Evolutionary conservation across 2,113 vertebrate species (phyloP).

Genomic region (Pitta sordida): DNA sequence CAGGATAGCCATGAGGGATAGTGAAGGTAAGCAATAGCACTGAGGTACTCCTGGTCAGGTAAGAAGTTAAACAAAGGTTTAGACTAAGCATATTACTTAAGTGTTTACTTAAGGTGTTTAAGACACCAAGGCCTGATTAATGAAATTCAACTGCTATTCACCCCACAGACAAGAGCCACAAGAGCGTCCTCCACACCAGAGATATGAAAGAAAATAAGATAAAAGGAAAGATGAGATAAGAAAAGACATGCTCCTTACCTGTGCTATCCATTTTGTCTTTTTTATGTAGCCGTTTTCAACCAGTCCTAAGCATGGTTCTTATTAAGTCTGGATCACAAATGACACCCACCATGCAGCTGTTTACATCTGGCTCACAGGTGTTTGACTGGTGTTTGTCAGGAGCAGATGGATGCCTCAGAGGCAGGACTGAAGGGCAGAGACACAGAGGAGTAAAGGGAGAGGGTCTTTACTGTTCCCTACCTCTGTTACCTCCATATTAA

Average conservation of each 20-base stretch:
- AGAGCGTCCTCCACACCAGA: not conserved
- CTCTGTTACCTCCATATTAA: not conserved
- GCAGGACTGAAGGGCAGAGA: not conserved
- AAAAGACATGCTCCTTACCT: slow-evolving; percentile 5
- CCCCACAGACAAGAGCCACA: not conserved
- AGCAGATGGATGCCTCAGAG: not conserved
- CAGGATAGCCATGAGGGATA: not conserved
- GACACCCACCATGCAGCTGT: not conserved
- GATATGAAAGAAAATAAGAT: slow-evolving; percentile 22
- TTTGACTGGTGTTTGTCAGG: not conserved
- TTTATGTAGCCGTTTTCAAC: not conserved
- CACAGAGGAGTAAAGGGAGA: not conserved
- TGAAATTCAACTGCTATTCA: not conserved
- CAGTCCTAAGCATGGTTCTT: not conserved
- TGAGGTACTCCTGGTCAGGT: not conserved
- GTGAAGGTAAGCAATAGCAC: not conserved
- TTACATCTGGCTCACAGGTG: slow-evolving; percentile 41
- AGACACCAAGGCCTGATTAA: not conserved
- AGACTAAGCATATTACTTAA: not conserved
- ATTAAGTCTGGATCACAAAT: not conserved
- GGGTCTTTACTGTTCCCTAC: not conserved
- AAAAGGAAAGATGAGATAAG: slow-evolving; percentile 5
- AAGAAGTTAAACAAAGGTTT: not conserved
- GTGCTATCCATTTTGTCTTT: not conserved
- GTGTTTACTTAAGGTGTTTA: not conserved